phyloP scores from a whole-genome alignment of 2,797 vertebrate species.

The Anableps anableps region DNA sequence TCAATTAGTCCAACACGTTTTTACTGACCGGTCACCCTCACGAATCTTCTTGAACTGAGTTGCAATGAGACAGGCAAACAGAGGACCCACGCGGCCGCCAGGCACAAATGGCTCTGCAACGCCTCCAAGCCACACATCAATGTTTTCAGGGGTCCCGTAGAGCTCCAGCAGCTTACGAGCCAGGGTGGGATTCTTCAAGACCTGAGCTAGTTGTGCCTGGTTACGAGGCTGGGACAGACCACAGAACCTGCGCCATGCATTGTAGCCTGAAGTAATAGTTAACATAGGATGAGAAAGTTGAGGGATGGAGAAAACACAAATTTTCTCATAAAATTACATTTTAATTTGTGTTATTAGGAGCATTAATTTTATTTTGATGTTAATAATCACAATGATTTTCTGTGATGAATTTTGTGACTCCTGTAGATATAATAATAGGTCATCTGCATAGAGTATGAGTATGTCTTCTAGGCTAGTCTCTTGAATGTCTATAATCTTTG shows the following conservation, averaged over 20 bases:
- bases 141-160: slow-evolving; percentile 86
- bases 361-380: background rate
- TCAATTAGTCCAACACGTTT: background rate
- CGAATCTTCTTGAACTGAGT: slow-evolving; percentile 86
- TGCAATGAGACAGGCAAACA: slow-evolving; percentile 88
- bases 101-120: slow-evolving; percentile 84
- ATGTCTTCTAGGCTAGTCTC: background rate
- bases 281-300: background rate
- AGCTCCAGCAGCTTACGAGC: slow-evolving; percentile 81
- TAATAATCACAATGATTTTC: background rate
- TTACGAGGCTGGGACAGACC: slow-evolving; percentile 84
- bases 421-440: background rate
- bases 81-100: slow-evolving; percentile 85
- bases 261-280: slow-evolving; percentile 83
- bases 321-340: background rate
- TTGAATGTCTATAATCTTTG: too few species aligned
- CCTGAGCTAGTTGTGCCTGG: slow-evolving; percentile 70
- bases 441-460: background rate
- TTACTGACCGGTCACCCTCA: slow-evolving; percentile 87
- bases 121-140: slow-evolving; percentile 90
- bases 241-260: slow-evolving; percentile 87
- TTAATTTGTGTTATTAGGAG: background rate
- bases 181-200: slow-evolving; percentile 76
- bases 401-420: background rate
- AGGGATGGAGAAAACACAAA: background rate